Evolutionary conservation across 2,888 invertebrate genomes (phyloP).

Genomic region (Acrocyrtus sp.): DNA sequence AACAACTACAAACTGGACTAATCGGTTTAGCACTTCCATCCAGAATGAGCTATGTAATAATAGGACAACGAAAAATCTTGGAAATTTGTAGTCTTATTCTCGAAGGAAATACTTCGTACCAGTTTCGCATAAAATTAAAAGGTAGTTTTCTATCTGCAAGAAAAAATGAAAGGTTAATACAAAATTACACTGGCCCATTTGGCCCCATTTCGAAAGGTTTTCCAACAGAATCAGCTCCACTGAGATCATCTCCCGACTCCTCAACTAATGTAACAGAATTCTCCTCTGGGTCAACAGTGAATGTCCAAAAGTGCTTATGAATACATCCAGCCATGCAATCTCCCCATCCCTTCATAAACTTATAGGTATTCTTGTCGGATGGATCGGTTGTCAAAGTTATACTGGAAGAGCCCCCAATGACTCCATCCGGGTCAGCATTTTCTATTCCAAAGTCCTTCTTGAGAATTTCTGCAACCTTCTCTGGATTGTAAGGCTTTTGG

Average conservation of each 20-base stretch:
- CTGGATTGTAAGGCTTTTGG: constrained; percentile 43
- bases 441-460: constrained; percentile 17
- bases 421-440: constrained; percentile 22
- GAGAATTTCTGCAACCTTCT: constrained; percentile 3
- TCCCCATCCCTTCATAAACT: constrained; percentile 35
- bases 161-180: too few relatives aligned
- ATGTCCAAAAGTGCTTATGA: constrained; percentile 40
- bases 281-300: constrained; percentile 13
- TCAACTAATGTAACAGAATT: constrained; percentile 10
- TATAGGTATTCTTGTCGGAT: constrained; percentile 27
- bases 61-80: too few relatives aligned
- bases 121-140: too few relatives aligned
- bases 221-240: not conserved
- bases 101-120: too few relatives aligned
- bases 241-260: not conserved
- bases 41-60: too few relatives aligned
- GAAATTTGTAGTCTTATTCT: too few relatives aligned
- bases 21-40: too few relatives aligned
- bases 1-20: too few relatives aligned
- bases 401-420: constrained; percentile 26
- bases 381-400: constrained; percentile 16
- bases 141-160: too few relatives aligned
- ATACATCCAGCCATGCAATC: constrained; percentile 50
- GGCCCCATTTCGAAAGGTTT: not conserved
- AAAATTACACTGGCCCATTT: too few relatives aligned